Evolutionary conservation across 2,888 invertebrate species (phyloP), one percentile per base, ranked within the genome.

Genomic region (Frankliniella fusca): DNA sequence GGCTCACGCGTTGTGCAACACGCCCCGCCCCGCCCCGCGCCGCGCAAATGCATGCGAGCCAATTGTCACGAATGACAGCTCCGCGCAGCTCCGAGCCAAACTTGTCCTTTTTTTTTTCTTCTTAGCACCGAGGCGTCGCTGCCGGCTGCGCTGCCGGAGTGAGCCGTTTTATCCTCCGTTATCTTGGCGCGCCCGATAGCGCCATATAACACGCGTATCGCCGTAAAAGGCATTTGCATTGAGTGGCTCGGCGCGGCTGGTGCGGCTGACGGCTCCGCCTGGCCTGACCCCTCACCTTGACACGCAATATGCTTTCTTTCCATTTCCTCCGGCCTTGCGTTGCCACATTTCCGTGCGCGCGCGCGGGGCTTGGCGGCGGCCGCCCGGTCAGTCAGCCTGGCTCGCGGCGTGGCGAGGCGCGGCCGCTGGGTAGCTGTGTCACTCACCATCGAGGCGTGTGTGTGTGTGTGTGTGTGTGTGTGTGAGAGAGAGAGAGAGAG

Each of bases 21-120:
- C 3, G 3, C 38, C 5, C 3, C 38, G 5, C 5, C 38, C 38
- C 38, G 3, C 38, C 38, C 18, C 61, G 61, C 15, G 18, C 61
- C 61, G 61, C 18, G 61, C 61, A n/a, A 18, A 61, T 15, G 61
- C n/a, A 54, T 54, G 15, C 61, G 61, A 61, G 8, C 61, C 61
- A 61, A 61, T 61, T 61, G 61, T 61, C 61, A n/a, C 61, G 61
- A 61, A 61, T 61, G 61, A 61, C 61, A 61, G 20, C 61, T 61
- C 61, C 61, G 61, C 54, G 54, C 54, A 1, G 54, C 54, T 50
- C 15, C 54, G 61, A 18, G 61, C 15, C 61, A n/a, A 38, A 38
- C 38, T 38, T n/a, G n/a, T n/a, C n/a, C 38, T 38, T 38, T 38
- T 38, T 38, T 38, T 38, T 38, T 5, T 38, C 38, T 38, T 38